Evolutionary conservation across 2,797 vertebrate genomes (phyloP).

Genomic region (Antrozous pallidus): DNA sequence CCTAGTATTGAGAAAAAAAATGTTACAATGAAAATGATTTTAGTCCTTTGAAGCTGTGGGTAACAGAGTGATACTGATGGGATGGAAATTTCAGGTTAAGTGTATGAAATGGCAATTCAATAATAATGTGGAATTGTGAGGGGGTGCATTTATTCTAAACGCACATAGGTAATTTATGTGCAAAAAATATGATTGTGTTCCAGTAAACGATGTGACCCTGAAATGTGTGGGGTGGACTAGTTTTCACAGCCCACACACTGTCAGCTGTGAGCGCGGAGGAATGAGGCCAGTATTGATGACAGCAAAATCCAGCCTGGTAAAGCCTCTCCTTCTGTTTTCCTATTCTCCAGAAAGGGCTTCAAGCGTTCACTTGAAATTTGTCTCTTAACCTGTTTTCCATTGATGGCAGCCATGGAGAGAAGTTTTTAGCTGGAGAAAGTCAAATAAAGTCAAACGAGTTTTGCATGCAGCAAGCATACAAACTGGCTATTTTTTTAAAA

Average conservation of each 20-base stretch:
- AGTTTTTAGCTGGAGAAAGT: conserved; percentile 64
- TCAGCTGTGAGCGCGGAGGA: background rate
- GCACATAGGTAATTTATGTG: conserved; percentile 56
- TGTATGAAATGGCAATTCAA: conserved; percentile 56
- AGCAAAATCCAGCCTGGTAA: conserved; percentile 20
- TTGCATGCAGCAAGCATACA: conserved; percentile 23
- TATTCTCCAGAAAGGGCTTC: conserved; percentile 55
- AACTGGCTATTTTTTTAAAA: conserved; percentile 63
- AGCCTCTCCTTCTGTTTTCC: conserved; percentile 54
- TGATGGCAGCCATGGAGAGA: conserved; percentile 64
- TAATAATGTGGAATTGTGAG: conserved; percentile 34
- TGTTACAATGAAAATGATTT: conserved; percentile 71
- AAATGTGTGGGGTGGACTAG: conserved; percentile 44
- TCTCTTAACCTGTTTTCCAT: conserved; percentile 74
- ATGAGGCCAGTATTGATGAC: conserved; percentile 46
- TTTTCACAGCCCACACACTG: conserved; percentile 58
- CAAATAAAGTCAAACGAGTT: conserved; percentile 62
- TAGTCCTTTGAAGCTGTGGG: conserved; percentile 55
- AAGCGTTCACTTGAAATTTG: conserved; percentile 64
- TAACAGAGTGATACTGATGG: conserved; percentile 68
- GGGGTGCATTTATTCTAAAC: conserved; percentile 60
- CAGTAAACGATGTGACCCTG: conserved; percentile 59
- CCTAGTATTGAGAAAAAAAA: conserved; percentile 60
- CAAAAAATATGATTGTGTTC: conserved; percentile 37
- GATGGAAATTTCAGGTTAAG: conserved; percentile 66